phyloP scores from a whole-genome alignment of 2,113 vertebrate genomes.

The Potamarius usumacintae region DNA sequence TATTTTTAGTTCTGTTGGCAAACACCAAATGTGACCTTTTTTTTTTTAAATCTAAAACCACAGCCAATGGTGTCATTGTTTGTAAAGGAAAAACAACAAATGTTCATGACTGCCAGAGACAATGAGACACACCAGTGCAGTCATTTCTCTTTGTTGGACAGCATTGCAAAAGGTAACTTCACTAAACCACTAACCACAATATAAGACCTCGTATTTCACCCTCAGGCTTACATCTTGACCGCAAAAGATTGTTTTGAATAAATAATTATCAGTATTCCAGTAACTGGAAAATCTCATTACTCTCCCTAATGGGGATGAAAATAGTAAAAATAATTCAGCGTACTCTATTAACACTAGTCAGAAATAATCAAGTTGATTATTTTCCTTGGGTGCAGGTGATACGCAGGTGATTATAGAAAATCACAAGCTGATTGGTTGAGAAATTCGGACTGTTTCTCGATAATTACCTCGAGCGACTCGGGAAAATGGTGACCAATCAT shows the following conservation, averaged over 20 bases:
- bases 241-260: not conserved
- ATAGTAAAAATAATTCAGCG: not conserved
- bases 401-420: too few relatives aligned
- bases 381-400: too few relatives aligned
- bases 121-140: slow-evolving; percentile 2
- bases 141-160: slow-evolving; percentile 38
- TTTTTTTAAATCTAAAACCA: slow-evolving; percentile 34
- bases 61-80: slow-evolving; percentile 60
- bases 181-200: slow-evolving; percentile 15
- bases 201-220: not conserved
- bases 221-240: not conserved
- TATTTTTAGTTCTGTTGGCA: slow-evolving; percentile 47
- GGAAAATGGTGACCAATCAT: too few relatives aligned
- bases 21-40: slow-evolving; percentile 50
- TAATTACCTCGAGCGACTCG: too few relatives aligned
- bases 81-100: slow-evolving; percentile 52
- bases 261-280: not conserved
- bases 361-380: too few relatives aligned
- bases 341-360: not conserved
- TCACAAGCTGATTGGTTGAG: too few relatives aligned
- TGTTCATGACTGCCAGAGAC: slow-evolving; percentile 18
- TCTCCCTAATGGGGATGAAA: not conserved
- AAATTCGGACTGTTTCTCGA: too few relatives aligned
- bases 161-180: slow-evolving; percentile 16
- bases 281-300: not conserved